Base-by-base conservation (phyloP, 2,888 invertebrate genomes). In the Melanargia galathea region DNA sequence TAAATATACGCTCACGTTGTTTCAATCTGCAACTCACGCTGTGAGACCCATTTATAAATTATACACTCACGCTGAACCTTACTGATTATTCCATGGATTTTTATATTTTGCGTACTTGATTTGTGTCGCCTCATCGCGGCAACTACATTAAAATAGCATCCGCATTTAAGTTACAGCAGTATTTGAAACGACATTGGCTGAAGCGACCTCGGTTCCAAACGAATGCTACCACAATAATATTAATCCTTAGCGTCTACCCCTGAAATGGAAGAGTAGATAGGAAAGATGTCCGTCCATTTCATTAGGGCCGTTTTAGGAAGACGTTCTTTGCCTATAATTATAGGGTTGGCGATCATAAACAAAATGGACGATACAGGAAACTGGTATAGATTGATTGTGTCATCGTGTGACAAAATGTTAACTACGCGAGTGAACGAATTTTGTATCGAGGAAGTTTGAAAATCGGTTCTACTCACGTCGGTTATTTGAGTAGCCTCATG, bases 221-320 rank as follows among this genome's bases (percentile, higher is more conserved):
- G 69, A 79, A 85, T 81, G 86, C 86, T 83, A 83, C 86, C 82
- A 84, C 84, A 84, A 84, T 81, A 84, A 85, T 79, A 71, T 62
- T 63, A 66, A 48, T 35, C 35, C 70, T 66, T 65, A 64, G 68
- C 61, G 70, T 70, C 69, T 67, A 70, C 70, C 71, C 71, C 72
- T 57, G 60, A 62, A 61, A 56, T 56, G 51, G 26, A 66, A 66
- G 58, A 60, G 63, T 48, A 18, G 35, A 63, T 55, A 63, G 65
- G 38, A 61, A 58, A 63, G 60, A 52, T 45, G 51, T 64, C 62
- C 69, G 55, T 67, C 69, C 69, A 69, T 66, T 64, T 67, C 67
- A 66, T 62, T 66, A 61, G 49, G 54, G 63, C 60, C 60, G 63
- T 56, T 60, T 20, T 60, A 55, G 64, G 67, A 69, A 67, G 67